phyloP scores from a whole-genome alignment of 2,113 vertebrate genomes.

The Oxyruncus cristatus region DNA sequence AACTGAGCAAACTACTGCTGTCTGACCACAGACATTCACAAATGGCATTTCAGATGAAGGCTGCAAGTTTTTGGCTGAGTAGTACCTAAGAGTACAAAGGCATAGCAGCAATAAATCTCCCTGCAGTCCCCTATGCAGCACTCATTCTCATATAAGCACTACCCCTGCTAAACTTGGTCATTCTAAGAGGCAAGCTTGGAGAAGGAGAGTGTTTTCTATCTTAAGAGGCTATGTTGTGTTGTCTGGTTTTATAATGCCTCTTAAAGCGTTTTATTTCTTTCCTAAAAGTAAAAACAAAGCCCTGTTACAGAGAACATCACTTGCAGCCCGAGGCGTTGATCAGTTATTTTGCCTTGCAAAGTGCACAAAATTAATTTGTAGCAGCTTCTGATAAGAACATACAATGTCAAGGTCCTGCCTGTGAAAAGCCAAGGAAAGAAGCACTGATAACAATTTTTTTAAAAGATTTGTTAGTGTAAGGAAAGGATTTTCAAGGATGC shows the following conservation, averaged over 20 bases:
- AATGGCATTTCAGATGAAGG: background rate
- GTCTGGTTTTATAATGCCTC: background rate
- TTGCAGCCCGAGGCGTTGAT: background rate
- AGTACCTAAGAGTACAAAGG: background rate
- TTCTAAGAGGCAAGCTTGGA: background rate
- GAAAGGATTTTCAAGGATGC: constrained; percentile 1
- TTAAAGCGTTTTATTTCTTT: background rate
- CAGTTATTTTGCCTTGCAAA: background rate
- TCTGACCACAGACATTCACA: background rate
- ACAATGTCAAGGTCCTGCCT: constrained; percentile 16
- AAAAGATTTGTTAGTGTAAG: background rate
- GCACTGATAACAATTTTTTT: background rate
- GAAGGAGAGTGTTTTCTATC: background rate
- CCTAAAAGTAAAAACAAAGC: background rate
- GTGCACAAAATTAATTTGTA: background rate
- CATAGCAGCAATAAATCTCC: background rate
- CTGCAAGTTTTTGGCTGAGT: background rate
- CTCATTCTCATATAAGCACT: background rate
- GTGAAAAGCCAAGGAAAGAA: constrained; percentile 26
- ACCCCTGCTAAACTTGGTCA: background rate
- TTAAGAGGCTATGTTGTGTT: background rate
- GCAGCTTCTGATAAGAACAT: constrained; percentile 4
- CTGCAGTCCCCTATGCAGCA: background rate
- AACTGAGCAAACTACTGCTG: background rate
- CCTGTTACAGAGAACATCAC: accelerated